Evolutionary conservation across 2,113 vertebrate genomes (phyloP).

Genomic region (Cepphus grylle): DNA sequence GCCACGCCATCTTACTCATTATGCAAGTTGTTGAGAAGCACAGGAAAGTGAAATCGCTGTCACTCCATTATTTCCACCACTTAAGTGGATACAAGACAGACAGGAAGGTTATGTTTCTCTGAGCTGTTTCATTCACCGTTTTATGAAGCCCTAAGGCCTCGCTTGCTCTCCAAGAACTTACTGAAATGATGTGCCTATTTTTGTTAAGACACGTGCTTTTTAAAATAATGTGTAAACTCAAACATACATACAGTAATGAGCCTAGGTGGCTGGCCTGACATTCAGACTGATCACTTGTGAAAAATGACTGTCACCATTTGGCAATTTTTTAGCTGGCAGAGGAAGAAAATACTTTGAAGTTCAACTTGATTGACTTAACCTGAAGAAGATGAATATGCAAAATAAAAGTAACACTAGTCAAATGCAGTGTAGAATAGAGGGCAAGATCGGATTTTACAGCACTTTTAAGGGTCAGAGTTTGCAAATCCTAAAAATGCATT

Average conservation of each 20-base stretch:
- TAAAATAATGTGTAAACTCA: neutral
- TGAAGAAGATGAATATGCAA: neutral
- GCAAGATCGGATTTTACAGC: neutral
- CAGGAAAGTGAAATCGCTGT: neutral
- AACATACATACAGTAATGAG: neutral
- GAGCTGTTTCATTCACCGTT: conserved; percentile 17
- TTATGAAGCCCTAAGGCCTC: neutral
- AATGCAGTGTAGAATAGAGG: neutral
- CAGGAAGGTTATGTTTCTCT: conserved; percentile 1
- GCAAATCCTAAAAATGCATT: neutral
- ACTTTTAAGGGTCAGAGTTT: neutral
- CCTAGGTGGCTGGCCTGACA: neutral
- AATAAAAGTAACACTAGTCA: neutral
- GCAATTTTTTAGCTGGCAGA: neutral
- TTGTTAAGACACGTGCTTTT: neutral
- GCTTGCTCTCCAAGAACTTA: neutral
- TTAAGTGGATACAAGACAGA: neutral
- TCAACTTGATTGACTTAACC: neutral
- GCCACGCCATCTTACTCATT: neutral
- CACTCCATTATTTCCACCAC: neutral
- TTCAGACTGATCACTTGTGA: conserved; percentile 1
- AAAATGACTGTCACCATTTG: neutral
- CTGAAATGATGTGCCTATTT: neutral
- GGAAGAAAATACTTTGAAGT: neutral
- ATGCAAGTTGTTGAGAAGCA: neutral